Percentiles rank a stretch among this genome's conserved stretches.
phyloP scores from a whole-genome alignment of 2,113 vertebrate genomes.

The Puntigrus tetrazona region DNA sequence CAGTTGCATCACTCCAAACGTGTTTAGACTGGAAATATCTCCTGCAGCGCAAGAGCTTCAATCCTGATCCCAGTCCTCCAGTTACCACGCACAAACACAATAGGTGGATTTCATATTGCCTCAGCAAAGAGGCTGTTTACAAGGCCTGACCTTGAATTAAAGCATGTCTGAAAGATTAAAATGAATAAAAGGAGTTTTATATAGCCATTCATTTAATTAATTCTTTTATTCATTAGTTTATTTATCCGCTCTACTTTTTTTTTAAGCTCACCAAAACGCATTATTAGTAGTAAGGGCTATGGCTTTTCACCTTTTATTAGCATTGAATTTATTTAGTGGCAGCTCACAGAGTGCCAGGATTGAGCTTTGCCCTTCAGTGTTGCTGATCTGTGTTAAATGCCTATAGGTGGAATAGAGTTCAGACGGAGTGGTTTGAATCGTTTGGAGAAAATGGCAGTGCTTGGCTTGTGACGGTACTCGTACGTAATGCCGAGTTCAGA shows the following conservation, averaged over 20 bases:
- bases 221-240: not conserved
- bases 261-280: not conserved
- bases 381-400: constrained; percentile 17
- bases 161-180: constrained; percentile 18
- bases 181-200: not conserved
- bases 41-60: constrained; percentile 15
- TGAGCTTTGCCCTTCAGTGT: not conserved
- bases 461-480: not conserved
- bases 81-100: constrained; percentile 21
- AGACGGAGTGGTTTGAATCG: not conserved
- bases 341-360: not conserved
- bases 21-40: constrained; percentile 24
- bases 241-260: not conserved
- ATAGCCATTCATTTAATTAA: constrained; percentile 12
- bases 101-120: constrained; percentile 36
- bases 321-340: not conserved
- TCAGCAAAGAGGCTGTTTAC: constrained; percentile 31
- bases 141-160: constrained; percentile 19
- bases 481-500: too few relatives aligned
- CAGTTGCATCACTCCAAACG: constrained; percentile 49
- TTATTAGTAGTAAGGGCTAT: constrained; percentile 6
- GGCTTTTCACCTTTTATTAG: not conserved
- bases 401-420: not conserved
- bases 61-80: constrained; percentile 26
- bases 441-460: not conserved